These are phyloP conservation scores for Cantharis flavilabris DNA, from an alignment of 2,888 invertebrate species.

Conservation along the genomic window DNA sequence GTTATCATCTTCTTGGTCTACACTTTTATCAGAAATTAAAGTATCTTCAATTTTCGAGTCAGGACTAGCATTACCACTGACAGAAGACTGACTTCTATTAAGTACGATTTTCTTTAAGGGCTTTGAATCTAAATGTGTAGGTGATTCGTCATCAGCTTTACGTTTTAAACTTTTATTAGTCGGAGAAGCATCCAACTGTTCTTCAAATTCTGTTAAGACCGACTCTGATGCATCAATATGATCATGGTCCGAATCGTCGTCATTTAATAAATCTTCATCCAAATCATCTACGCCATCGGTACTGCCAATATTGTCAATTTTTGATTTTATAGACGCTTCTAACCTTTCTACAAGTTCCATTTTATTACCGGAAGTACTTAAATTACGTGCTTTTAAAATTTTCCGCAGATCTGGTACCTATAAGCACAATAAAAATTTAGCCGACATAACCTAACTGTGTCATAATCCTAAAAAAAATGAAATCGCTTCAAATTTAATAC, in stretches of 20 bases:
- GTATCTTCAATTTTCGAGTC: constrained; percentile 34
- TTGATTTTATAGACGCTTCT: constrained; percentile 64
- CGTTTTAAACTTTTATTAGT: constrained; percentile 41
- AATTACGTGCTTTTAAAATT: constrained; percentile 78
- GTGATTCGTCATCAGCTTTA: constrained; percentile 37
- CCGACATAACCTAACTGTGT: constrained; percentile 17
- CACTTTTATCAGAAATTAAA: background rate
- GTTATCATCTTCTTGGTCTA: constrained; percentile 22
- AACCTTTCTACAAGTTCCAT: constrained; percentile 78
- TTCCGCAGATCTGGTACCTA: constrained; percentile 85
- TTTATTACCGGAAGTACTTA: constrained; percentile 79
- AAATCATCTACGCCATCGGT: constrained; percentile 59
- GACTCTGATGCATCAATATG: constrained; percentile 49
- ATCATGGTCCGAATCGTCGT: constrained; percentile 47
- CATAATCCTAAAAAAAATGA: background rate
- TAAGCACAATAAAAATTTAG: constrained; percentile 36
- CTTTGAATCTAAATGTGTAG: constrained; percentile 41
- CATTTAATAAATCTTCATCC: constrained; percentile 62
- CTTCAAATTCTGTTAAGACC: constrained; percentile 49
- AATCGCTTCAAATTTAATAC: background rate
- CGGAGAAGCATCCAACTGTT: constrained; percentile 44
- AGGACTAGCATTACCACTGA: constrained; percentile 35
- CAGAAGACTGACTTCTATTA: constrained; percentile 57
- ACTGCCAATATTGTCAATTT: constrained; percentile 44
- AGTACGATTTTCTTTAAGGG: constrained; percentile 66